phyloP scores from a whole-genome alignment of 2,113 vertebrate species.

The Phoxinus phoxinus region DNA sequence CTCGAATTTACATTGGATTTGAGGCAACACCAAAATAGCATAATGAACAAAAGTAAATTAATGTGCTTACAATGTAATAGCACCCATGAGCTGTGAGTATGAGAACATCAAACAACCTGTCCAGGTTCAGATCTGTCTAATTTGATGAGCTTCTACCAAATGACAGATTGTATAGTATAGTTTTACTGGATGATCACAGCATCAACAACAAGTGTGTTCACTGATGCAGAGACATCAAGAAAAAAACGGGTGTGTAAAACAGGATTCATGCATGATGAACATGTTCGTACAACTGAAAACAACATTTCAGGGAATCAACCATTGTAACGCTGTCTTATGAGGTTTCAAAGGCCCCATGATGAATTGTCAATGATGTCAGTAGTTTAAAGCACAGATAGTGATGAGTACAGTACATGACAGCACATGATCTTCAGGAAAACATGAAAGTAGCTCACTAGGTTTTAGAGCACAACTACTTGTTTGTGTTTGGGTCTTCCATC shows the following conservation, averaged over 20 bases:
- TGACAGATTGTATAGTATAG: neutral
- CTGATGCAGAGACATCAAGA: neutral
- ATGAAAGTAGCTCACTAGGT: neutral
- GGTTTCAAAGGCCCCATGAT: neutral
- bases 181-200: neutral
- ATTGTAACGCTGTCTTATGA: neutral
- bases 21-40: neutral
- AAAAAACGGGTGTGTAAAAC: neutral
- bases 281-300: neutral
- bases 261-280: conserved; percentile 28
- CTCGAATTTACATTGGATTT: neutral
- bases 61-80: neutral
- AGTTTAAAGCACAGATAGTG: neutral
- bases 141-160: neutral
- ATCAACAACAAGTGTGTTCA: neutral
- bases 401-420: neutral
- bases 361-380: neutral
- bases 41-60: too few relatives aligned
- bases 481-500: neutral
- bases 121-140: neutral
- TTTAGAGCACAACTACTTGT: neutral
- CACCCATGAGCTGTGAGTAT: neutral
- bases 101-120: neutral
- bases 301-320: neutral
- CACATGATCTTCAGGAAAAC: neutral